phyloP scores from a whole-genome alignment of 2,113 vertebrate genomes.

The Burhinus bistriatus region DNA sequence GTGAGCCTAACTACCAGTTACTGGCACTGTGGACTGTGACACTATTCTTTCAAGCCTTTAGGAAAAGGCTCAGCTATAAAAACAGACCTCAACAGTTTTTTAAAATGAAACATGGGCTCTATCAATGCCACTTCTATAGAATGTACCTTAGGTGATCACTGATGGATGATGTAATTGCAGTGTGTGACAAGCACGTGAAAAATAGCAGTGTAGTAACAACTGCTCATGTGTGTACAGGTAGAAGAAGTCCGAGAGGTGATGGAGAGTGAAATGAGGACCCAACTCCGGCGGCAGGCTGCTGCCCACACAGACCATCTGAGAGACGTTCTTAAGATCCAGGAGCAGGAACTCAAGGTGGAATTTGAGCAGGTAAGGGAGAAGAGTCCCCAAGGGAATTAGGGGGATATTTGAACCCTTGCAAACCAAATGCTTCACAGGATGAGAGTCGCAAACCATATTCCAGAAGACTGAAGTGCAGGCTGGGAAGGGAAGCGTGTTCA shows the following conservation, averaged over 20 bases:
- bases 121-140: not conserved
- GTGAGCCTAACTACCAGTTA: not conserved
- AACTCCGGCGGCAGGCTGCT: constrained; percentile 92
- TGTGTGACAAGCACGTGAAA: not conserved
- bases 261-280: constrained; percentile 96
- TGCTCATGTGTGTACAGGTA: constrained; percentile 61
- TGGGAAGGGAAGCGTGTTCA: not conserved
- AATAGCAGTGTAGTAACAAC: accelerated
- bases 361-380: constrained; percentile 82
- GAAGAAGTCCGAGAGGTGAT: constrained; percentile 91
- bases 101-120: not conserved
- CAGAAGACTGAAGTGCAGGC: accelerated
- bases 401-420: not conserved
- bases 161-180: accelerated
- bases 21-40: accelerated
- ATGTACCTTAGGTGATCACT: accelerated
- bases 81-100: not conserved
- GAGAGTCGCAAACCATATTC: not conserved
- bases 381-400: accelerated
- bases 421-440: accelerated
- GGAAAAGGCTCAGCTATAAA: not conserved
- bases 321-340: constrained; percentile 92
- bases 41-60: not conserved
- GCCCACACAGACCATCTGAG: constrained; percentile 93
- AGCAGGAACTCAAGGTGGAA: constrained; percentile 86